Evolutionary conservation across 2,888 invertebrate genomes (phyloP).

Genomic region (Scaptomyza parva): DNA sequence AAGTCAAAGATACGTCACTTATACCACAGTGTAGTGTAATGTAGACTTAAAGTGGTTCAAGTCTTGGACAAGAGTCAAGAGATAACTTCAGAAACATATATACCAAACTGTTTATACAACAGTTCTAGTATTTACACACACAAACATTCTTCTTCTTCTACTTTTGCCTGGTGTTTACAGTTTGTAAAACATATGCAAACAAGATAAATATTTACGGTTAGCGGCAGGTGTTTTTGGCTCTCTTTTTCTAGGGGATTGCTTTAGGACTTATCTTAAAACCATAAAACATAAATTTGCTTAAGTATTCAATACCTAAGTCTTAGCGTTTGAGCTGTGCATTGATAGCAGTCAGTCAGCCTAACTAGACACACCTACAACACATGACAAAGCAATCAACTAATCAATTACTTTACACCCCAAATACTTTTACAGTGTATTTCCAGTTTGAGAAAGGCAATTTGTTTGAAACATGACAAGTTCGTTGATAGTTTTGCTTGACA

Average conservation of each 20-base stretch:
- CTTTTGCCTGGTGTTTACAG: conserved; percentile 3
- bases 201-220: conserved; percentile 10
- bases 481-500: conserved; percentile 3
- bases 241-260: background rate
- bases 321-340: background rate
- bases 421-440: background rate
- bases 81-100: conserved; percentile 25
- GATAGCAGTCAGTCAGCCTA: background rate
- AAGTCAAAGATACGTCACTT: conserved; percentile 6
- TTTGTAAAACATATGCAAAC: conserved; percentile 8
- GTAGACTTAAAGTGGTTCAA: too few relatives aligned
- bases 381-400: background rate
- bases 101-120: conserved; percentile 22
- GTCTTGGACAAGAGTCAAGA: too few relatives aligned
- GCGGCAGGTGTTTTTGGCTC: conserved; percentile 1
- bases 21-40: too few relatives aligned
- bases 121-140: conserved; percentile 32
- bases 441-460: background rate
- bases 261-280: too few relatives aligned
- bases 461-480: background rate
- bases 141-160: conserved; percentile 8
- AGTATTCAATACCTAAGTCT: too few relatives aligned
- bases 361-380: background rate
- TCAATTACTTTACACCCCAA: background rate
- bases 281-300: too few relatives aligned